Conservation (phyloP, 92 coral and sea anemone genomes). For the Metridium senile region DNA sequence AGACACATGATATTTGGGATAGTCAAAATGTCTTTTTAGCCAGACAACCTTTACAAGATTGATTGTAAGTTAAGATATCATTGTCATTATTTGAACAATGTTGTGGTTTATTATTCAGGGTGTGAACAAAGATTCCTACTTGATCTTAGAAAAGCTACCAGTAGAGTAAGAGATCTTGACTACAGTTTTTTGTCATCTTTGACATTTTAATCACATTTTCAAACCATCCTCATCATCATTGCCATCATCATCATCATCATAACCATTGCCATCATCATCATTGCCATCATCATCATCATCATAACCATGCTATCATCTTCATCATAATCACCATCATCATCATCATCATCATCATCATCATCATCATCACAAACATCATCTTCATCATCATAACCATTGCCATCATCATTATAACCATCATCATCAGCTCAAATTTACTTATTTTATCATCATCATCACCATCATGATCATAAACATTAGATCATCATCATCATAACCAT, state of each 20-base stretch:
- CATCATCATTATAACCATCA: background rate
- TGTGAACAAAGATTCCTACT: conserved; percentile 96
- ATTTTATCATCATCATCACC: background rate
- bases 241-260: background rate
- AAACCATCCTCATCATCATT: background rate
- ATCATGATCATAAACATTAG: background rate
- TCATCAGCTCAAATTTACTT: no score
- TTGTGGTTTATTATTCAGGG: conserved; percentile 59
- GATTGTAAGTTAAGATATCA: no score
- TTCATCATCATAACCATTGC: background rate
- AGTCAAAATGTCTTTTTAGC: no score
- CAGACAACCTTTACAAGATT: no score
- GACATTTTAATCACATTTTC: background rate
- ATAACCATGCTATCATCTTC: background rate
- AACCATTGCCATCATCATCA: background rate
- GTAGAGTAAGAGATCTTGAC: conserved; percentile 95
- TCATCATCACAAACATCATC: background rate
- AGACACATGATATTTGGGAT: no score
- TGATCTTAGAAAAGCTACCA: conserved; percentile 93
- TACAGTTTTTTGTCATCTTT: background rate
- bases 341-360: background rate
- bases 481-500: no score
- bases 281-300: background rate
- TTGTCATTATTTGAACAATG: background rate
- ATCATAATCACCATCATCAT: background rate